Base-by-base conservation (phyloP, 1,140 invertebrate genomes). In the Cecropterus lyciades region DNA sequence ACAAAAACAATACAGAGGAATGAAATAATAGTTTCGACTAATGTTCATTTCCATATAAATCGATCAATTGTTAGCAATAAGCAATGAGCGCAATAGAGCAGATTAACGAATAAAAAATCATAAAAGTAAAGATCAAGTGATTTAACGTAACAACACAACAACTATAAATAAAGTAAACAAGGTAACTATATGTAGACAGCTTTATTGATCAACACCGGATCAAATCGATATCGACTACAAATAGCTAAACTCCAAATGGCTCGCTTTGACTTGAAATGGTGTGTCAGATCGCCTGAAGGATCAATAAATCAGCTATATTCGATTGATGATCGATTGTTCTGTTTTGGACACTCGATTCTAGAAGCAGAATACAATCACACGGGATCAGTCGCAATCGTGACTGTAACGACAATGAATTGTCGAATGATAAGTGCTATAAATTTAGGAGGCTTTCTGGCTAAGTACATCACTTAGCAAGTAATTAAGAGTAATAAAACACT, bases 31-130 rank as follows among this genome's bases (percentile, higher is more conserved):
- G 56, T 16, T 57, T 52, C 60, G 63, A 72, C 63, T 68, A 59
- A 75, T 72, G 69, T 63, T 64, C 66, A 75, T 75, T 75, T 75
- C 72, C 70, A 75, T 72, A 65, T 72, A 72, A 75, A 75, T 75
- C 60, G 67, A 62, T 69, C 62, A 48, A 60, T 60, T 60, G 65
- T 67, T 65, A 67, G 14, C 27, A 16, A 60, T 3, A 7, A 24
- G 51, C 27, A 37, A 40, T 40, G 37, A 11, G 11, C 14, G 1
- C 45, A 48, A 20, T 10, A 48, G 45, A 20, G 14, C 15, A 48
- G 15, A 20, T 11, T 20, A 48, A 20, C 9, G 0, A 20, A 3
- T 1, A n/a, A 2, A 11, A n/a, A 40, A 1, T 40, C 37, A 20
- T 48, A 11, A 51, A 27, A 33, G 30, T 4, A 4, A 33, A 6